A percentile compares a stretch with the other conserved stretches of the same genome.
Conservation (phyloP, 2,888 invertebrate genomes). For the Parnassius glacialis region DNA sequence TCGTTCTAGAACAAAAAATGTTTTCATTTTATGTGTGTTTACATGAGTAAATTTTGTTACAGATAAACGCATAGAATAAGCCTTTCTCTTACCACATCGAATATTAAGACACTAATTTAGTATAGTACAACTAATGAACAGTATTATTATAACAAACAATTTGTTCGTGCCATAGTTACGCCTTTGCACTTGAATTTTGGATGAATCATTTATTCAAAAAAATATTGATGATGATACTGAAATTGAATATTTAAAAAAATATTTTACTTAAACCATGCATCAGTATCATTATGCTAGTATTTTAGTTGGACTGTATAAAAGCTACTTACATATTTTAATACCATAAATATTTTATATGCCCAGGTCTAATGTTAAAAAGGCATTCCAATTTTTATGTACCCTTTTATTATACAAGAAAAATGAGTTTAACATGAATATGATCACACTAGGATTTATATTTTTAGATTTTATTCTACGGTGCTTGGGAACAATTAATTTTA, state of each 20-base stretch:
- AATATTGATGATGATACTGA: constrained; percentile 12
- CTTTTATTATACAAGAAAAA: neutral
- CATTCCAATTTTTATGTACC: too few species aligned
- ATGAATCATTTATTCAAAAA: neutral
- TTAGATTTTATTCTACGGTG: constrained; percentile 40
- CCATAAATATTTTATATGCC: too few species aligned
- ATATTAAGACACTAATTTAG: constrained; percentile 40
- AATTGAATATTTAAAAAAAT: constrained; percentile 3
- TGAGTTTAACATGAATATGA: constrained; percentile 6
- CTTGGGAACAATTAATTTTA: constrained; percentile 41
- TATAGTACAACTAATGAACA: constrained; percentile 50
- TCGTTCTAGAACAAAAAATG: too few species aligned
- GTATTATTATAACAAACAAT: constrained; percentile 56
- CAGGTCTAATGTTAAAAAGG: too few species aligned
- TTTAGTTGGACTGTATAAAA: too few species aligned
- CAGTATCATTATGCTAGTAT: too few species aligned
- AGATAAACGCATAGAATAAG: neutral
- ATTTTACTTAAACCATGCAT: neutral
- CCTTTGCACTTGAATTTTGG: constrained; percentile 7
- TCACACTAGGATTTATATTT: constrained; percentile 10
- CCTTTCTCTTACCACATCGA: constrained; percentile 31
- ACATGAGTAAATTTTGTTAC: too few species aligned
- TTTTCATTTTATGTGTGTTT: too few species aligned
- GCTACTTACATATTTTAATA: too few species aligned
- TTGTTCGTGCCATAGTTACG: constrained; percentile 55